Conservation (phyloP, 1,140 invertebrate species). For the Plodia interpunctella region DNA sequence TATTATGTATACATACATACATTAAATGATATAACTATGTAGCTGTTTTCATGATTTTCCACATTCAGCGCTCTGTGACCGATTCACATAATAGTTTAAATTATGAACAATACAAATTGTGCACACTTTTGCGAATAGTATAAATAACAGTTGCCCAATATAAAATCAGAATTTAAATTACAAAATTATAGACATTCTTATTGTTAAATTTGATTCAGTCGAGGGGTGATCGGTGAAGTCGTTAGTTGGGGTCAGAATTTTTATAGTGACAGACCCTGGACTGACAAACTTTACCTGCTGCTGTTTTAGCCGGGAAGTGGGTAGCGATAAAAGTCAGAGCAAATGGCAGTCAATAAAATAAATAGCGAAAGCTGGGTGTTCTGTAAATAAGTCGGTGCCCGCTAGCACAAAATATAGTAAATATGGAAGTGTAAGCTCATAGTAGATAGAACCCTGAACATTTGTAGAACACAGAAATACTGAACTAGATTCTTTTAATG, state of each 20-base stretch:
- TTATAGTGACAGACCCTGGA: background rate
- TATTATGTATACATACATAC: too few species aligned
- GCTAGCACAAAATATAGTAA: conserved; percentile 4
- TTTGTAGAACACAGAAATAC: too few species aligned
- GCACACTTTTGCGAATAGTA: background rate
- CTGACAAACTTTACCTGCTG: conserved; percentile 49
- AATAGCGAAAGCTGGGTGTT: conserved; percentile 74
- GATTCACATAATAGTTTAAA: background rate
- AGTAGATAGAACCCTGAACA: too few species aligned
- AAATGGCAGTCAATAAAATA: conserved; percentile 77
- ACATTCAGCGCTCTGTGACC: too few species aligned
- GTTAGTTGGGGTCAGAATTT: background rate
- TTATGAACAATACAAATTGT: background rate
- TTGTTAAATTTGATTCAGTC: background rate
- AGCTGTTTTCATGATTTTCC: too few species aligned
- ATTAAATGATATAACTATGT: too few species aligned
- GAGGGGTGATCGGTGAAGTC: background rate
- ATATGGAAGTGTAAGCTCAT: background rate
- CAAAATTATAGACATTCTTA: background rate
- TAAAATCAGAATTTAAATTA: background rate
- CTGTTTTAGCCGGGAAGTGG: conserved; percentile 67
- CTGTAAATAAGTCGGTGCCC: conserved; percentile 73
- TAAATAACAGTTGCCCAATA: background rate
- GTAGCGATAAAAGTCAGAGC: conserved; percentile 71
- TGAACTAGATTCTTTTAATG: too few species aligned